phyloP scores from a whole-genome alignment of 2,888 invertebrate species.

The Dorcus parallelipipedus region DNA sequence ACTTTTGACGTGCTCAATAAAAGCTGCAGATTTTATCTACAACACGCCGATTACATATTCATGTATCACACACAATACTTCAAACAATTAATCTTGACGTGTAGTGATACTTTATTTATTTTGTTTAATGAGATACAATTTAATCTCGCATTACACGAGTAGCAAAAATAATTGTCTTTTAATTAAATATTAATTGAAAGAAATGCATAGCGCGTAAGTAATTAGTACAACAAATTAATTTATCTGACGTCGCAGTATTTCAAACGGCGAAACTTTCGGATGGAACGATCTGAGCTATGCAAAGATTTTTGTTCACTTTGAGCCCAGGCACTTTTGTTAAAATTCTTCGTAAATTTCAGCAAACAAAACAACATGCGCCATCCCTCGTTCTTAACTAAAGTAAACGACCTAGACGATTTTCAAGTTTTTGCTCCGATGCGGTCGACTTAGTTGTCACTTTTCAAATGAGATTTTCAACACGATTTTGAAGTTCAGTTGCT shows the following conservation, averaged over 20 bases:
- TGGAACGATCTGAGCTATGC: too few species aligned
- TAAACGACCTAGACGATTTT: conserved; percentile 18
- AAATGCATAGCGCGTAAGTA: too few species aligned
- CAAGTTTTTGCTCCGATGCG: conserved; percentile 14
- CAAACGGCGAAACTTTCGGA: too few species aligned
- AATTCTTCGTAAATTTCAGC: conserved; percentile 5
- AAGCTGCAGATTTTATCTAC: conserved; percentile 3
- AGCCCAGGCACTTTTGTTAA: conserved; percentile 3
- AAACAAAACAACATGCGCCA: not conserved
- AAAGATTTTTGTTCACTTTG: not conserved
- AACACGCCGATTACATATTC: conserved; percentile 2
- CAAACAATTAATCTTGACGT: conserved; percentile 1
- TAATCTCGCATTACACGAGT: not conserved
- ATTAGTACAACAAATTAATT: too few species aligned
- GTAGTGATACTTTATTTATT: not conserved
- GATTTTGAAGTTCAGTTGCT: conserved; percentile 5
- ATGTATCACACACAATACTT: not conserved
- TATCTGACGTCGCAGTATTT: too few species aligned
- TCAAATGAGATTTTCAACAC: conserved; percentile 17
- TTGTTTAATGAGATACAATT: conserved; percentile 1
- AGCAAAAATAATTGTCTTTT: too few species aligned
- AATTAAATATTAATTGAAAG: too few species aligned
- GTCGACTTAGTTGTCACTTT: conserved; percentile 16
- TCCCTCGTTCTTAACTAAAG: not conserved
- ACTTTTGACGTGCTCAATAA: conserved; percentile 1